Evolutionary conservation across 64 coral and sea anemone species (phyloP), one percentile per base, ranked within the genome.

Genomic region (Acropora tenuis): DNA sequence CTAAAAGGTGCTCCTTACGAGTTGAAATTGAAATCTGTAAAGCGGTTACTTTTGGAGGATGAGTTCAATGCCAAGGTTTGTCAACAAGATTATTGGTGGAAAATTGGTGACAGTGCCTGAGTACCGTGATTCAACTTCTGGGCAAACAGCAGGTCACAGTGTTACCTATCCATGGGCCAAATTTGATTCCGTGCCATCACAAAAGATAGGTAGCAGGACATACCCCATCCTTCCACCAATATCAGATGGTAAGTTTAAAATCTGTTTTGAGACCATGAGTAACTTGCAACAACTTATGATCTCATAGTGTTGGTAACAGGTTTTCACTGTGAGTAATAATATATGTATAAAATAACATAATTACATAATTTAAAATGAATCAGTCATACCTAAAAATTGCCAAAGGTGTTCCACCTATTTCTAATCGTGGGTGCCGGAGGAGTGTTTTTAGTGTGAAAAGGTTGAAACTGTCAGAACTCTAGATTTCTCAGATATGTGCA

Each of bases 191-290:
- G 50, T 18, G 40, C 47, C 86, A 45, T 1, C 79, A 59, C 52
- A 20, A 43, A 76, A 86, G 77, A 57, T 76, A 61, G 47, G 65
- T 48, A 73, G 86, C 76, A 59, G 72, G 48, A 84, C 88, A 57
- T 92, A 92, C 67, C 78, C 86, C 59, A 65, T 96, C 6, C 90
- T 96, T 43, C 94, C 94, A 63, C 90, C 94, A 8, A 96, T 96
- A 43, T 69, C 86, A 53, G 74, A 85, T 69, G 65, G 90, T 96
- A 88, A 69, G 45, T 44, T 71, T 44, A 61, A 67, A 16, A 48
- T 30, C 30, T 30, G 40, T 15, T 63, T 47, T 43, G 52, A 4
- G 19, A 6, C 19, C 8, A 18, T 50, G 46, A 87, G 45, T 1
- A 4, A 10, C 11, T 63, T 63, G 10, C 16, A 63, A 63, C 11